Conservation (phyloP, 1,140 invertebrate genomes). For the Ooceraea biroi region DNA sequence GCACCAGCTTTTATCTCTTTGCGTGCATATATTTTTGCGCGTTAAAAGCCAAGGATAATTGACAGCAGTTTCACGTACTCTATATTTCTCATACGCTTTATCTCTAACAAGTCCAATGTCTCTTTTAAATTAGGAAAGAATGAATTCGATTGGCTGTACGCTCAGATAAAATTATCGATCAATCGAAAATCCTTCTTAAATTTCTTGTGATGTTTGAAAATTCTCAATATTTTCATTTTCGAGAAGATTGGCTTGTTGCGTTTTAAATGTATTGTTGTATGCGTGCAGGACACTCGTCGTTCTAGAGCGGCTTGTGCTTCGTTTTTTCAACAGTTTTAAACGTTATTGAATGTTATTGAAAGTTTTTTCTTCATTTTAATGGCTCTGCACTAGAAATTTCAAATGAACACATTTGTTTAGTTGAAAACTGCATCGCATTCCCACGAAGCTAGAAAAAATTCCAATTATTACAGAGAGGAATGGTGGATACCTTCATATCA, state of each 20-base stretch:
- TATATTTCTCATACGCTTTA: no score
- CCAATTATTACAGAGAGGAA: conserved; percentile 1
- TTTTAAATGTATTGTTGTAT: conserved; percentile 9
- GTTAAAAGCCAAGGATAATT: neutral
- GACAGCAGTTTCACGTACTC: neutral
- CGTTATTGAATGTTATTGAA: neutral
- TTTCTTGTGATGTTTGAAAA: neutral
- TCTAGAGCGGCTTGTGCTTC: neutral
- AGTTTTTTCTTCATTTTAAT: conserved; percentile 28
- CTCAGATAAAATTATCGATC: no score
- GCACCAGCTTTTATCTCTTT: conserved; percentile 6
- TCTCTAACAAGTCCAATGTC: no score
- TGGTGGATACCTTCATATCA: neutral
- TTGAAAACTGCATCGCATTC: neutral
- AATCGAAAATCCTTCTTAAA: neutral
- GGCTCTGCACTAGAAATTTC: neutral
- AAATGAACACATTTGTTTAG: conserved; percentile 13
- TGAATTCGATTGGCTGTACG: no score
- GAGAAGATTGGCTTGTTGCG: neutral
- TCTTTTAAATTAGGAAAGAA: no score
- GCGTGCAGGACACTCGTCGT: neutral
- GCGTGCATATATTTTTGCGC: neutral
- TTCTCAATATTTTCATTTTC: no score
- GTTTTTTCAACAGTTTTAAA: neutral
- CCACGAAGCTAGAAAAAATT: neutral